These are phyloP conservation scores for Trichopoda pennipes DNA, from an alignment of 2,888 invertebrate species.

Conservation along the genomic window DNA sequence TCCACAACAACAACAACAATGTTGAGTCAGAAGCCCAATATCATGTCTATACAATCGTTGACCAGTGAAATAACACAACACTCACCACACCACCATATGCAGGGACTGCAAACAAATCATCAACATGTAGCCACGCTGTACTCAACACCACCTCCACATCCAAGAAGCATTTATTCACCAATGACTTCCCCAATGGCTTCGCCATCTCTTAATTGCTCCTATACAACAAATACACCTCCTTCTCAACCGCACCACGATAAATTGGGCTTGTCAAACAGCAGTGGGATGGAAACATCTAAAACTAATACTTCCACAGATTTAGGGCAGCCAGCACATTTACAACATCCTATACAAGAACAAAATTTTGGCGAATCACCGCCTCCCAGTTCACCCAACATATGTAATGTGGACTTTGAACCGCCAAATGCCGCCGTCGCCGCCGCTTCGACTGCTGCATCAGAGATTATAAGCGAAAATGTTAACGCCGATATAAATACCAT, in stretches of 20 bases:
- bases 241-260: slow-evolving; percentile 51
- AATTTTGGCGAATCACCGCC: slow-evolving; percentile 75
- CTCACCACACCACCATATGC: slow-evolving; percentile 73
- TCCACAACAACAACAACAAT: slow-evolving; percentile 79
- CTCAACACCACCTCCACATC: slow-evolving; percentile 71
- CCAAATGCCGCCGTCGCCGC: no score
- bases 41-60: slow-evolving; percentile 72
- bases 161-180: slow-evolving; percentile 71
- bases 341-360: slow-evolving; percentile 41
- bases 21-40: slow-evolving; percentile 79
- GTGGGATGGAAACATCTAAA: slow-evolving; percentile 25
- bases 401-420: slow-evolving; percentile 74
- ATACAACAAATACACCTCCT: slow-evolving; percentile 66
- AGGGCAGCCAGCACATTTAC: slow-evolving; percentile 25
- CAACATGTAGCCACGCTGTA: slow-evolving; percentile 72
- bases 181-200: slow-evolving; percentile 78
- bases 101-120: slow-evolving; percentile 72
- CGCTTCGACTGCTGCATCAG: slow-evolving; percentile 12
- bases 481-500: slow-evolving; percentile 43
- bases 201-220: slow-evolving; percentile 76
- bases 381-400: slow-evolving; percentile 75
- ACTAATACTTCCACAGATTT: slow-evolving; percentile 26
- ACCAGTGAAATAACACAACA: slow-evolving; percentile 48
- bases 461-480: slow-evolving; percentile 28
- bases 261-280: slow-evolving; percentile 37